A percentile compares a stretch with the other conserved stretches of the same genome.
Evolutionary conservation across 2,797 vertebrate species (phyloP).

Genomic region (Sebastes steindachneri): DNA sequence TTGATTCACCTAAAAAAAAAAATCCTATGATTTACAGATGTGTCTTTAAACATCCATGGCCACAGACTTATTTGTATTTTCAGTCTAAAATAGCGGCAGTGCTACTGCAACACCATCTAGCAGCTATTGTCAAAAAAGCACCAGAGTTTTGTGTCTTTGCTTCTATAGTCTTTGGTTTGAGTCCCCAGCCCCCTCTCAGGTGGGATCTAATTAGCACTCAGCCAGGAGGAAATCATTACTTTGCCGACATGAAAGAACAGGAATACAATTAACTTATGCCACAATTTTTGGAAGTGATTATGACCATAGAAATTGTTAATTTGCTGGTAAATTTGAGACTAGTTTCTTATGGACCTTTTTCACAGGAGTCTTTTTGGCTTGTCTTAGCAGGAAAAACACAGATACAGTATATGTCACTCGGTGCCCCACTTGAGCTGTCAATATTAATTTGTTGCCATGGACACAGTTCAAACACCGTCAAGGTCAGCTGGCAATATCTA

Average conservation of each 20-base stretch:
- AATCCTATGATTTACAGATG: no score
- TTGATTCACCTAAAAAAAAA: no score
- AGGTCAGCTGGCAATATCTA: background rate
- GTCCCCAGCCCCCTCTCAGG: background rate
- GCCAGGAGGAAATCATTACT: background rate
- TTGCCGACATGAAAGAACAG: background rate
- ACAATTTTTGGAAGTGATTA: background rate
- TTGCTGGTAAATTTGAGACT: background rate
- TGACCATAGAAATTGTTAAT: background rate
- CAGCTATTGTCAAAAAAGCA: no score
- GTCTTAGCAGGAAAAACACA: background rate
- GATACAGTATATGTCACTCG: background rate
- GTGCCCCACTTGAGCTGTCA: background rate
- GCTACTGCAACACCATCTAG: no score
- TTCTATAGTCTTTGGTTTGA: background rate
- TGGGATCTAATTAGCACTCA: slow-evolving; percentile 3
- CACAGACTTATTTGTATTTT: no score
- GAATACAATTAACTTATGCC: background rate
- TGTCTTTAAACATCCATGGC: no score
- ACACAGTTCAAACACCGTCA: background rate
- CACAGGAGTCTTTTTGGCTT: background rate
- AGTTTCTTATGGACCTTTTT: background rate
- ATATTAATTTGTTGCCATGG: background rate
- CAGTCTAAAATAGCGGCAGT: no score
- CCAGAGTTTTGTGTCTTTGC: no score